A percentile compares a stretch with the other conserved stretches of the same genome.
Conservation (phyloP, 2,113 vertebrate genomes). For the Tretioscincus oriximinensis region DNA sequence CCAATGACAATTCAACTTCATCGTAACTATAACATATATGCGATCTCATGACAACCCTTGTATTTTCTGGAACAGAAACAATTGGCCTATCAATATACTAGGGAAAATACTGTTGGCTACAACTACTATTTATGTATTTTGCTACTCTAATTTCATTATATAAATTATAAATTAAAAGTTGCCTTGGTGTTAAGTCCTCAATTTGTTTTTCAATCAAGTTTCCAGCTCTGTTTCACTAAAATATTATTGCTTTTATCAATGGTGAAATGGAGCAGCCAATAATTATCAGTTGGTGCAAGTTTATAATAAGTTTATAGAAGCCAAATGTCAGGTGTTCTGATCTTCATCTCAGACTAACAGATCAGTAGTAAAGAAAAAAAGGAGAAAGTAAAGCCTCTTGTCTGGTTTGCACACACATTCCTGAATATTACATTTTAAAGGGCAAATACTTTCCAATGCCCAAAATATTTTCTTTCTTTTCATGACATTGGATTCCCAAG, state of each 20-base stretch:
- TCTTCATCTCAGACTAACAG: not conserved
- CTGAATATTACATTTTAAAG: conserved; percentile 34
- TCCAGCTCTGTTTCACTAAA: not conserved
- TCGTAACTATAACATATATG: not conserved
- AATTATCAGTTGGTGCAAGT: accelerated
- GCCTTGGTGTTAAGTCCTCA: not conserved
- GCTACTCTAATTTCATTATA: not conserved
- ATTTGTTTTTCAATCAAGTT: not conserved
- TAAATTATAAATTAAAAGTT: not conserved
- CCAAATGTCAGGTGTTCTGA: not conserved
- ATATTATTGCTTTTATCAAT: not conserved
- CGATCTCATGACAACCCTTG: not conserved
- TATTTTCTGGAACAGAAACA: not conserved
- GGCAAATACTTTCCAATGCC: conserved; percentile 13
- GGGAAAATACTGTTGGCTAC: not conserved
- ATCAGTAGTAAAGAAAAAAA: not conserved
- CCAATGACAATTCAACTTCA: not conserved
- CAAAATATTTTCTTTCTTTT: conserved; percentile 25
- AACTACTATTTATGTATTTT: not conserved
- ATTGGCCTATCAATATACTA: not conserved
- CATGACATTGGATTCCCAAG: not conserved
- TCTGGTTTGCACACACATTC: conserved; percentile 7
- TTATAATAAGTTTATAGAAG: not conserved
- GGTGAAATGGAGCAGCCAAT: not conserved
- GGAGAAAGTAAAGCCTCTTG: conserved; percentile 4